Evolutionary conservation across 2,888 invertebrate genomes (phyloP), one percentile per base, ranked within the genome.

Genomic region (Allolobophora icterica): DNA sequence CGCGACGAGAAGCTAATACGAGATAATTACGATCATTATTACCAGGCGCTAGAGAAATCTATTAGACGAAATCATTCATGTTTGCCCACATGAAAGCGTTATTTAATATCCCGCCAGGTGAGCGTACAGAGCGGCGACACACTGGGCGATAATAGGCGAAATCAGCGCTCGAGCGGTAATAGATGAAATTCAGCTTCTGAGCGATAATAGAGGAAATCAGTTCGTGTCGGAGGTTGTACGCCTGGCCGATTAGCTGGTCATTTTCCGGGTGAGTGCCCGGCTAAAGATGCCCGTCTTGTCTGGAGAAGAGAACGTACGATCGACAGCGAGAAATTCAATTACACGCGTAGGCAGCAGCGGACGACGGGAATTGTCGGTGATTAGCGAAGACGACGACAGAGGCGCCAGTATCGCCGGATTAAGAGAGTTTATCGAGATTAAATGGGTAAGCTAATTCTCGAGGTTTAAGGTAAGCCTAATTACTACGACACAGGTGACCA

Each of bases 61-160:
- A 71, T 87, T 87, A 34, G 34, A 87, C 87, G 87, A 38, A 24
- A 34, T 38, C 38, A 35, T 87, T 87, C 87, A 35, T 35, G 87
- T 87, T 87, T 87, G 87, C 38, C 38, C 87, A 87, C 87, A 87
- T 87, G 87, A 87, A 87, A 87, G 87, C 17, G 87, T 87, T 87
- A 87, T 87, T 87, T 87, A 87, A 87, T 87, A 87, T 87, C 87
- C 87, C 34, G 87, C 87, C 87, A 87, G 35, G 87, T 87, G 87
- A 87, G n/a, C 87, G 87, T 24, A 87, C 35, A 38, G 87, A 38
- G 15, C 87, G 87, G 21, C 87, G 35, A 87, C 71, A 71, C 71
- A 71, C 71, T 71, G 71, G 71, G 87, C 35, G 87, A 87, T 87
- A 87, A 87, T 87, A 87, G 87, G 87, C 35, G 87, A 87, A 87